Conservation (phyloP, 2,797 vertebrate species). For the Scyliorhinus canicula region DNA sequence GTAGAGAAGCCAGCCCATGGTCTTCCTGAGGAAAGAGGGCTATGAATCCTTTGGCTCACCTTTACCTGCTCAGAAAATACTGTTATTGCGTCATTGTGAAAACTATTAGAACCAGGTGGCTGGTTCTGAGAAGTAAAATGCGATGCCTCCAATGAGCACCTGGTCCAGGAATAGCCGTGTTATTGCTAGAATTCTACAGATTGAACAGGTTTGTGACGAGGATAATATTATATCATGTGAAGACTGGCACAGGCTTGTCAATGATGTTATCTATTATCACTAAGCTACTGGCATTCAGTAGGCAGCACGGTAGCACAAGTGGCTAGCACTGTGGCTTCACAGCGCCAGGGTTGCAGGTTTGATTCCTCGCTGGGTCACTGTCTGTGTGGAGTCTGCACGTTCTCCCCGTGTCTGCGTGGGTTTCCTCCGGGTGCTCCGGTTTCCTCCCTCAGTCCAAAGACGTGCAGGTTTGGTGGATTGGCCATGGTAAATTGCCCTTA, state of each 20-base stretch:
- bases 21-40: neutral
- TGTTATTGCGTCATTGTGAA: neutral
- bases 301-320: too few relatives aligned
- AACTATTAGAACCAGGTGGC: neutral
- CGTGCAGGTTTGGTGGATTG: too few relatives aligned
- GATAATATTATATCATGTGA: neutral
- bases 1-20: too few relatives aligned
- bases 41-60: neutral
- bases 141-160: neutral
- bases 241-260: neutral
- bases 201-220: neutral
- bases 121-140: neutral
- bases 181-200: neutral
- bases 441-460: too few relatives aligned
- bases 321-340: too few relatives aligned
- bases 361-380: too few relatives aligned
- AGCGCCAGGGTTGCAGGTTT: too few relatives aligned
- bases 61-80: neutral
- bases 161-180: neutral
- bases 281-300: neutral
- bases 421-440: too few relatives aligned
- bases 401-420: too few relatives aligned
- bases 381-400: too few relatives aligned
- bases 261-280: neutral
- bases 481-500: too few relatives aligned